Evolutionary conservation across 2,888 invertebrate genomes (phyloP).

Genomic region (Polydesmus complanatus): DNA sequence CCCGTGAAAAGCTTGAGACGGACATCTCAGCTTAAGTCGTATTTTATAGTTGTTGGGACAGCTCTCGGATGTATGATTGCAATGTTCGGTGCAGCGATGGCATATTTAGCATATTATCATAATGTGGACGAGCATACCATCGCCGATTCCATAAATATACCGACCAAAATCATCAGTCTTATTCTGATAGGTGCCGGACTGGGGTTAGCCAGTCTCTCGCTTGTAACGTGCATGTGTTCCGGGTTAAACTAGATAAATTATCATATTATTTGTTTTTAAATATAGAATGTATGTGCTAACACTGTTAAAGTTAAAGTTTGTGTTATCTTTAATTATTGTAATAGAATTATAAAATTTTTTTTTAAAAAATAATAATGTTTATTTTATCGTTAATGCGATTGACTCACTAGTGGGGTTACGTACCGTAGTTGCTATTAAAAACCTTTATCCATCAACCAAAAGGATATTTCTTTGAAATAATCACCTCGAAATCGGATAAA

Average conservation of each 20-base stretch:
- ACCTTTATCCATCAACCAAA: constrained; percentile 58
- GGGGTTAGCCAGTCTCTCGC: background rate
- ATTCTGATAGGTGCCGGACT: constrained; percentile 4
- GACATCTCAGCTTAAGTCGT: no score
- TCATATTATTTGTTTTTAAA: no score
- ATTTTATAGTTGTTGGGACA: constrained; percentile 1
- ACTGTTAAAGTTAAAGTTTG: no score
- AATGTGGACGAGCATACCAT: background rate
- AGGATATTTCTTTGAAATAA: constrained; percentile 48
- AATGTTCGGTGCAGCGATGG: constrained; percentile 10
- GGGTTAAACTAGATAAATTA: background rate
- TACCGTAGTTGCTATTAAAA: constrained; percentile 41
- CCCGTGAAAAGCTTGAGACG: no score
- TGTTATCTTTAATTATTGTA: no score
- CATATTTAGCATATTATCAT: constrained; percentile 4
- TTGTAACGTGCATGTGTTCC: background rate
- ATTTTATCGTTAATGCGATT: no score
- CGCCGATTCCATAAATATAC: constrained; percentile 10
- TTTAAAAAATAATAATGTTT: no score
- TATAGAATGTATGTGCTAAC: no score
- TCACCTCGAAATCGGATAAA: constrained; percentile 61
- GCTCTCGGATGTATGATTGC: background rate
- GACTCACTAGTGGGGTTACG: no score
- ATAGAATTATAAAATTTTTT: no score
- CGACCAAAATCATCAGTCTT: constrained; percentile 9